Percentiles rank a stretch among this genome's conserved stretches.
Evolutionary conservation across 2,888 invertebrate species (phyloP).

Genomic region (Pogonocherus hispidulus): DNA sequence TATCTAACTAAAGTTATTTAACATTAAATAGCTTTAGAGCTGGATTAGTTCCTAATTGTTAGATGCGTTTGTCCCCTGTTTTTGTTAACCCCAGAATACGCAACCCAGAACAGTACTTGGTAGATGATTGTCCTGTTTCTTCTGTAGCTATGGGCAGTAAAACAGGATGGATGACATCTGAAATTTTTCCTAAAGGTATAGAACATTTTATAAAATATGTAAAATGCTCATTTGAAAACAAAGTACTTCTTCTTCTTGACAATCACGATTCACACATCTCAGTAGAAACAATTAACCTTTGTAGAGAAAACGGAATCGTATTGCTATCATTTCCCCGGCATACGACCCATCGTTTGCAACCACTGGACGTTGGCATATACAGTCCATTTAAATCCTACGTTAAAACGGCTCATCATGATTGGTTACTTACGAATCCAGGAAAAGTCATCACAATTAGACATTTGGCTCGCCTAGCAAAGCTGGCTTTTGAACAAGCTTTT

Average conservation of each 20-base stretch:
- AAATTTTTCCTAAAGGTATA: background rate
- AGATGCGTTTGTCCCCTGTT: background rate
- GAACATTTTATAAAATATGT: background rate
- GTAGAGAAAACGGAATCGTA: constrained; percentile 38
- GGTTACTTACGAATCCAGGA: constrained; percentile 4
- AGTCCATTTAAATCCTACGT: constrained; percentile 38
- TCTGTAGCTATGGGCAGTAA: constrained; percentile 28
- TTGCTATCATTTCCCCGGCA: constrained; percentile 37
- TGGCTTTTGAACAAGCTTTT: constrained; percentile 12
- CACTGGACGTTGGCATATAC: constrained; percentile 41
- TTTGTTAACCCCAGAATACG: background rate
- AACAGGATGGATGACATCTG: constrained; percentile 37
- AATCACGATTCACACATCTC: constrained; percentile 36
- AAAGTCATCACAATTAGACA: constrained; percentile 12
- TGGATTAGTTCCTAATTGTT: too few species aligned
- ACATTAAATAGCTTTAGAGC: too few species aligned
- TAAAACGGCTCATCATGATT: constrained; percentile 32
- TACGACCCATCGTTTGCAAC: constrained; percentile 38
- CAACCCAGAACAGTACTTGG: background rate
- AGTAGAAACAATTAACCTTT: constrained; percentile 29
- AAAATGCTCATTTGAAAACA: constrained; percentile 26
- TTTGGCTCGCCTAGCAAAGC: constrained; percentile 17
- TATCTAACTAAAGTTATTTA: too few species aligned
- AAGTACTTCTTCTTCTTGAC: constrained; percentile 34
- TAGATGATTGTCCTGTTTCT: background rate